These are phyloP conservation scores for Saccostrea cuccullata DNA, from an alignment of 1,140 invertebrate genomes.

Conservation along the genomic window DNA sequence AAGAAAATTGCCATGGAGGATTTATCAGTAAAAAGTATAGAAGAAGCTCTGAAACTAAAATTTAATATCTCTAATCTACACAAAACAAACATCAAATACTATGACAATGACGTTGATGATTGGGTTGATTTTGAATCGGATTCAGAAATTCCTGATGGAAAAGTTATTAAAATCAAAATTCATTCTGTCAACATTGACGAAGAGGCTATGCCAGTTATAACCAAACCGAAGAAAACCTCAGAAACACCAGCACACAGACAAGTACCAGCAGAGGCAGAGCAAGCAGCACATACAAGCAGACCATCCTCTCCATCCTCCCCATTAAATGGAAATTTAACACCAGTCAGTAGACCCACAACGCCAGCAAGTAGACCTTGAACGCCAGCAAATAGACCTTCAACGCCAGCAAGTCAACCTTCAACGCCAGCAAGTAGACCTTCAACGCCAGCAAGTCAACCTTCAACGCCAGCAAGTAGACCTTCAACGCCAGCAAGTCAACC, in stretches of 20 bases:
- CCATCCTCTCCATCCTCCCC: background rate
- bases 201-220: too few relatives aligned
- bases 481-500: background rate
- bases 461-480: background rate
- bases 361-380: too few relatives aligned
- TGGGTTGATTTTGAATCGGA: conserved; percentile 37
- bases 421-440: background rate
- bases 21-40: background rate
- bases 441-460: background rate
- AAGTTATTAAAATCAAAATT: conserved; percentile 29
- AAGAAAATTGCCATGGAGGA: conserved; percentile 23
- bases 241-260: background rate
- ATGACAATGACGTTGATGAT: conserved; percentile 36
- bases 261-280: background rate
- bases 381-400: too few relatives aligned
- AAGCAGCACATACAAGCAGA: conserved; percentile 6
- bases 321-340: background rate
- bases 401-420: background rate
- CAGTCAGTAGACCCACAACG: background rate
- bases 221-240: too few relatives aligned
- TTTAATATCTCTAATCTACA: background rate
- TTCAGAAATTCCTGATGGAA: background rate
- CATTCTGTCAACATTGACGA: background rate
- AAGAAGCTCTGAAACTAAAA: background rate
- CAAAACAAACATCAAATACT: conserved; percentile 31